Percentiles rank a stretch among this genome's conserved stretches.
Conservation (phyloP, 2,113 vertebrate genomes). For the Oncorhynchus mykiss region DNA sequence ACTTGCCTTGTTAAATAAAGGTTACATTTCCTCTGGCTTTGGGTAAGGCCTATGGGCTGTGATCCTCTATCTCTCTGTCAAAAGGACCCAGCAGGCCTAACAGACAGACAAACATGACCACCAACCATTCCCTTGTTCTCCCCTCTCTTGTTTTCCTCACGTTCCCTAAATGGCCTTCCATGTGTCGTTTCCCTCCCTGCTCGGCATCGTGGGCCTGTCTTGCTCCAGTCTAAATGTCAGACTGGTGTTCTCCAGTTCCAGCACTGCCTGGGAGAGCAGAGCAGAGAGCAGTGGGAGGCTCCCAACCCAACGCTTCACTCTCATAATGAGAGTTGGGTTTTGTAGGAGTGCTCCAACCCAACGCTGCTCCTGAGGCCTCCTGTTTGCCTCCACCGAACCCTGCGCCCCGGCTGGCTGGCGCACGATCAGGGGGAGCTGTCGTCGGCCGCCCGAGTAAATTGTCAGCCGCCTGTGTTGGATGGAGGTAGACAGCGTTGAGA, state of each 20-base stretch:
- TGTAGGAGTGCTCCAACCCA: conserved; percentile 67
- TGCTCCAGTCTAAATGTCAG: conserved; percentile 19
- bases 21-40: not conserved
- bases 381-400: conserved; percentile 67
- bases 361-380: conserved; percentile 72
- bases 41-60: no score
- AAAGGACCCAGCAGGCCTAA: conserved; percentile 5
- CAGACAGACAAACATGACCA: not conserved
- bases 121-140: not conserved
- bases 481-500: conserved; percentile 73
- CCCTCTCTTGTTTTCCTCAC: not conserved
- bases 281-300: conserved; percentile 57
- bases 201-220: conserved; percentile 11
- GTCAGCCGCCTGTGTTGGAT: conserved; percentile 76
- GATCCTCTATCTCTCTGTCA: not conserved
- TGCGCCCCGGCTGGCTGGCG: conserved; percentile 63
- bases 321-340: conserved; percentile 75
- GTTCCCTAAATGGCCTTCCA: conserved; percentile 33
- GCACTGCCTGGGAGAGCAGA: conserved; percentile 21
- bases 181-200: conserved; percentile 31
- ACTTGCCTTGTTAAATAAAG: no score
- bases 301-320: conserved; percentile 18
- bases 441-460: conserved; percentile 77
- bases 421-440: conserved; percentile 85
- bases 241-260: conserved; percentile 55